Percentiles rank a stretch among this genome's conserved stretches.
Evolutionary conservation across 2,797 vertebrate species (phyloP).

Genomic region (Somateria mollissima): DNA sequence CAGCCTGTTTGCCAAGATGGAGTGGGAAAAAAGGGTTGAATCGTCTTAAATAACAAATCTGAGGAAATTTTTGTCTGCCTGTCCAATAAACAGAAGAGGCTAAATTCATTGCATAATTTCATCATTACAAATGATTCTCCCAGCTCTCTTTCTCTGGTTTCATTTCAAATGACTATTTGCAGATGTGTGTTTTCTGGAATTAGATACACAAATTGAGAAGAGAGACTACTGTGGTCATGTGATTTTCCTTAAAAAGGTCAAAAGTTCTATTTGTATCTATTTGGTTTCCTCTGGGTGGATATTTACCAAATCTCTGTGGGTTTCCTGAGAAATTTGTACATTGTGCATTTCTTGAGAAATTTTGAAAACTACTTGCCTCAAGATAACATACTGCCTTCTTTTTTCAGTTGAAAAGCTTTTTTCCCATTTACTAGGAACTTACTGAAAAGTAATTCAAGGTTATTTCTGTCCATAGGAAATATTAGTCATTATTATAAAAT

Average conservation of each 20-base stretch:
- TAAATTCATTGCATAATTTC: conserved; percentile 21
- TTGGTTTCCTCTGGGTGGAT: conserved; percentile 53
- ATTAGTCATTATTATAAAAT: conserved; percentile 62
- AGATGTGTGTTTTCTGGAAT: conserved; percentile 57
- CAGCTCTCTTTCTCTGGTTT: conserved; percentile 32
- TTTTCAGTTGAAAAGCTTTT: conserved; percentile 23
- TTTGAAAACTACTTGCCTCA: conserved; percentile 32
- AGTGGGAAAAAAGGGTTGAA: neutral
- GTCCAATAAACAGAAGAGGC: neutral
- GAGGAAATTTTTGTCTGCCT: conserved; percentile 11
- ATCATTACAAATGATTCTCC: conserved; percentile 23
- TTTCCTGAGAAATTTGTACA: conserved; percentile 58
- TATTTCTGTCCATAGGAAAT: conserved; percentile 67
- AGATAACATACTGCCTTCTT: conserved; percentile 22
- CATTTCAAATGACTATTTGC: conserved; percentile 40
- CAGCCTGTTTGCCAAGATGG: neutral
- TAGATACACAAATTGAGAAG: conserved; percentile 32
- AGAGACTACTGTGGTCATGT: conserved; percentile 41
- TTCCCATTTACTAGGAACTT: conserved; percentile 46
- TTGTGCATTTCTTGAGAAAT: conserved; percentile 65
- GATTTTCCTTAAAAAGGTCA: conserved; percentile 56
- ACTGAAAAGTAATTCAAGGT: conserved; percentile 58
- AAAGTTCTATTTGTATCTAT: conserved; percentile 56
- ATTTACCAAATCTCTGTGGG: conserved; percentile 67
- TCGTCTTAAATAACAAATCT: neutral